Base-by-base conservation (phyloP, 23 tunicate genomes). In the Ciona savignyi region DNA sequence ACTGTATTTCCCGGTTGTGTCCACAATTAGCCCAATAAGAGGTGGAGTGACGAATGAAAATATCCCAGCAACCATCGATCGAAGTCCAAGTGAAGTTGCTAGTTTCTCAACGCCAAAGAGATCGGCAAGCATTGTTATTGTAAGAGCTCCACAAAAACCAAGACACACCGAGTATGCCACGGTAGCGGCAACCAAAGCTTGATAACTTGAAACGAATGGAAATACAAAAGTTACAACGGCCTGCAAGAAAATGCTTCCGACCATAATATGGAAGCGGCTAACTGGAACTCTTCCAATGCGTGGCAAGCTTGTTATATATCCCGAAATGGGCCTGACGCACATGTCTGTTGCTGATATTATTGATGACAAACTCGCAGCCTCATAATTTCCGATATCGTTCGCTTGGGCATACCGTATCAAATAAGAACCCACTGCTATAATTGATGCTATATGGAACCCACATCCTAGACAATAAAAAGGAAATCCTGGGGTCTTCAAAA, bases 81-180 rank as follows among this genome's bases (percentile, higher is more conserved):
- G 68, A 11, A 85, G 33, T 4, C 92, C 92, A 31, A 85, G 33
- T 6, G 92, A 73, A 26, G 75, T 73, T 4, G 74, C 35, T 3
- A 85, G 78, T 3, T 67, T 85, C 25, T 85, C 70, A 1, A 80
- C 21, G 3, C 92, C 92, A 42, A 73, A 85, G 20, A 85, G 68
- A 9, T 85, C 92, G 6, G 84, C 33, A 1, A 85, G 74, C 15
- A 85, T 24, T 19, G 92, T 85, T 1, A 79, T 67, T 9, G 92
- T 64, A 4, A 85, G 64, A 0, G 84, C 84, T 3, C 92, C 92
- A 3, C 62, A 23, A 20, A 30, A 51, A 3, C 92, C 92, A 65
- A 67, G 66, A 70, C 88, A 68, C 20, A 51, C 70, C 25, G 88
- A 70, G 70, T 51, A 83, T 4, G 76, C 88, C 63, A 83, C 71